Evolutionary conservation across 2,113 vertebrate species (phyloP), one percentile per base, ranked within the genome.

Genomic region (Alethe diademata): DNA sequence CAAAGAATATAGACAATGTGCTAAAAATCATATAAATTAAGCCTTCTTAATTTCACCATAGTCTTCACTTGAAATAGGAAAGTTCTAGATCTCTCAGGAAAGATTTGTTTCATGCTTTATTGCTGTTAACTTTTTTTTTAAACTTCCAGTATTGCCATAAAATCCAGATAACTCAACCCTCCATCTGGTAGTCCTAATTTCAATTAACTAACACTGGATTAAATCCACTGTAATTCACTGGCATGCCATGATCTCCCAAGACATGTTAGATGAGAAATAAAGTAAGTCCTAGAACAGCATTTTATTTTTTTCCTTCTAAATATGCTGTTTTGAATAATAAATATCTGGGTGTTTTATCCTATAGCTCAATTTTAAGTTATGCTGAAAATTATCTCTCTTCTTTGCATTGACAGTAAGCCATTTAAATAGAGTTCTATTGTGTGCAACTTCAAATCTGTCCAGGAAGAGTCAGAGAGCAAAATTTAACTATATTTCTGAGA

Each of bases 81-180:
- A 40, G 5, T 26, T 43, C 12, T 25, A 3, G 2, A 43, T 58
- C 11, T 78, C 84, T 36, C 47, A 36, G 8, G 10, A 35, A 54
- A 38, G 25, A 18, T 14, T n/a, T 35, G 3, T 36, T 65, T 57
- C 12, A 20, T 48, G 33, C 2, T 31, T 62, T 50, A 43, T 2
- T 16, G 11, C 8, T 42, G 28, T 29, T 58, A 58, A 25, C 8
- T 29, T 40, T 42, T 26, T 56, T 35, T 42, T 24, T 51, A 70
- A 98, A 97, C 94, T 98, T 98, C 75, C 18, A 95, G 83, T 66
- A 96, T 89, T 11, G 38, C 36, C 33, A 95, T 75, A 83, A 98
- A 97, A 56, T 97, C 94, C 17, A 93, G 83, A 17, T 96, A 95
- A 83, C 91, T 96, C 20, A 98, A 57, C 3, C 64, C 78, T 91